Evolutionary conservation across 2,113 vertebrate species (phyloP).

Genomic region (Eulemur macaco): DNA sequence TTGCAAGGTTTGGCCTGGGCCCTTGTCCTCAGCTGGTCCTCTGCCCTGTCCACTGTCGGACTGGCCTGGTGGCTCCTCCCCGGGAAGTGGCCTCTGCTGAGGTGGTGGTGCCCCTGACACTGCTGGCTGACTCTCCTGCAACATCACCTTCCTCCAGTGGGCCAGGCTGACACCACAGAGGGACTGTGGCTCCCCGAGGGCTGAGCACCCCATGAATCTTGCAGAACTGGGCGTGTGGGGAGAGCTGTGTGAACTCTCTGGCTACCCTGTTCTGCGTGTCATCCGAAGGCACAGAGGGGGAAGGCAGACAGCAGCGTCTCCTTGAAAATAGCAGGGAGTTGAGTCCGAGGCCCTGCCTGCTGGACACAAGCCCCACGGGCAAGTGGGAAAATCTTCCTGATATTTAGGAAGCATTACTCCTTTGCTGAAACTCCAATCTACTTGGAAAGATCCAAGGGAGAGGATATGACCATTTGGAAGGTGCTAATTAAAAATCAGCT

Average conservation of each 20-base stretch:
- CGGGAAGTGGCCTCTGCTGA: conserved; percentile 60
- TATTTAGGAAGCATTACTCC: not conserved
- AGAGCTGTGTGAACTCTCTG: conserved; percentile 82
- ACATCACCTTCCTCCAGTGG: conserved; percentile 78
- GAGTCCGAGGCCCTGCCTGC: rapidly evolving
- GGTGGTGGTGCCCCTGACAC: conserved; percentile 18
- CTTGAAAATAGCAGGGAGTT: not conserved
- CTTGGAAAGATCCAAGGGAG: too few species aligned
- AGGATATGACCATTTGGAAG: not conserved
- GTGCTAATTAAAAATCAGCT: not conserved
- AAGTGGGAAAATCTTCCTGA: not conserved
- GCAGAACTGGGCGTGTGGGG: conserved; percentile 85
- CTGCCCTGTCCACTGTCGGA: conserved; percentile 64
- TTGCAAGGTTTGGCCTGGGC: conserved; percentile 83
- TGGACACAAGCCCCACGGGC: not conserved
- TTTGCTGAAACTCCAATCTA: not conserved
- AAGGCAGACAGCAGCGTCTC: not conserved
- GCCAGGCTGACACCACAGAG: conserved; percentile 54
- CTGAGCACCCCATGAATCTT: conserved; percentile 81
- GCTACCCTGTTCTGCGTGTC: conserved; percentile 77
- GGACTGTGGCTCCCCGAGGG: not conserved
- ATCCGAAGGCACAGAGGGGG: conserved; percentile 68
- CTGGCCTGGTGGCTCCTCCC: conserved; percentile 43
- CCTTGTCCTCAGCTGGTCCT: conserved; percentile 79
- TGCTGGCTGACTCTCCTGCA: conserved; percentile 84